Percentiles rank a stretch among this genome's conserved stretches.
These are phyloP conservation scores for Camponotus fellah DNA, from an alignment of 2,888 invertebrate species.

Conservation along the genomic window DNA sequence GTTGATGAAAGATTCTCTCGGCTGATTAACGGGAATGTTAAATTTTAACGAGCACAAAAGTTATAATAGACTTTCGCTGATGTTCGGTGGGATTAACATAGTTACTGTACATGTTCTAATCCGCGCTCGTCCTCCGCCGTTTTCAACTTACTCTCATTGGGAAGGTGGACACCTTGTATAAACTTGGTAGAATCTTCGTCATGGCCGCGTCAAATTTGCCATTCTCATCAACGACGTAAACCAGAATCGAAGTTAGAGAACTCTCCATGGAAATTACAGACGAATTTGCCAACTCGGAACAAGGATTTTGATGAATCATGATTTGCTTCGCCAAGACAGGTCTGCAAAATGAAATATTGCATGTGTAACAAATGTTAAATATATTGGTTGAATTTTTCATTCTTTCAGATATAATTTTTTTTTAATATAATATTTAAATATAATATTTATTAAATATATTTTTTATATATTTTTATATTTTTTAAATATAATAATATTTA, in stretches of 20 bases:
- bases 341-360: constrained; percentile 70
- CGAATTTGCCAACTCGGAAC: constrained; percentile 66
- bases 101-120: constrained; percentile 18
- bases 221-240: constrained; percentile 81
- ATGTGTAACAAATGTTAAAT: neutral
- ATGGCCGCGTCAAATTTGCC: constrained; percentile 79
- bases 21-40: neutral
- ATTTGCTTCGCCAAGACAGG: constrained; percentile 77
- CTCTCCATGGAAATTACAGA: constrained; percentile 72
- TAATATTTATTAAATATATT: neutral
- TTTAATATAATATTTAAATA: neutral
- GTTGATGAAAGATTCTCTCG: neutral
- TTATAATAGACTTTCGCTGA: constrained; percentile 35
- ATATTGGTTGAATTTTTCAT: neutral
- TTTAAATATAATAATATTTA: too few species aligned
- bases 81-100: neutral
- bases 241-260: constrained; percentile 75
- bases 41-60: constrained; percentile 15
- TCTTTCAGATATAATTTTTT: neutral
- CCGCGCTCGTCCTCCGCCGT: constrained; percentile 21
- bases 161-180: constrained; percentile 76
- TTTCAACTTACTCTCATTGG: constrained; percentile 80
- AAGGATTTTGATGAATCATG: constrained; percentile 79
- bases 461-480: neutral
- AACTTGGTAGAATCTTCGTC: constrained; percentile 81